phyloP scores from a whole-genome alignment of 2,888 invertebrate genomes.

The Drosophila planitibia region DNA sequence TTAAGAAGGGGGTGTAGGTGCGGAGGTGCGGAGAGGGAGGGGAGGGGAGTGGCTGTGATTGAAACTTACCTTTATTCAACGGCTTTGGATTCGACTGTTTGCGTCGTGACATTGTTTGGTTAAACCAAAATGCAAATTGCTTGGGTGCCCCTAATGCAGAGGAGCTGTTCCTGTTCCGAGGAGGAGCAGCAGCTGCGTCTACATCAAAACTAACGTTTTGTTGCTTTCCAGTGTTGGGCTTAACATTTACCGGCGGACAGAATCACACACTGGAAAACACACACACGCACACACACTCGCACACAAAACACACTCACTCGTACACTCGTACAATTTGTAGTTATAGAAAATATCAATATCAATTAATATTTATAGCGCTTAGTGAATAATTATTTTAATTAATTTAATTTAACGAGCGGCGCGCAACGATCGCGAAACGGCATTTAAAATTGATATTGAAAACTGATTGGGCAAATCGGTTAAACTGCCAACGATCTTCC shows the following conservation, averaged over 20 bases:
- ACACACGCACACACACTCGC: slow-evolving; percentile 22
- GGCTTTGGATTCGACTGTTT: slow-evolving; percentile 98
- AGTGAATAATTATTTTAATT: slow-evolving; percentile 57
- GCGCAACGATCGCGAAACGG: slow-evolving; percentile 49
- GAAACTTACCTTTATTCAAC: slow-evolving; percentile 91
- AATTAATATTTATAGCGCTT: slow-evolving; percentile 44
- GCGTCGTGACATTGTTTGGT: slow-evolving; percentile 92
- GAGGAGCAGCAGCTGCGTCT: slow-evolving; percentile 43
- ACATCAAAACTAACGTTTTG: slow-evolving; percentile 62
- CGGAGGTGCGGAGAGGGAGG: background rate
- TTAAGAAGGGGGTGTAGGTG: background rate
- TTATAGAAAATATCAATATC: slow-evolving; percentile 43
- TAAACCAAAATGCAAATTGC: slow-evolving; percentile 57
- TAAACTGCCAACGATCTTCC: slow-evolving; percentile 9
- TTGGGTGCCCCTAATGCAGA: slow-evolving; percentile 59
- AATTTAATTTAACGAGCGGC: slow-evolving; percentile 59
- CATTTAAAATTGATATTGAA: slow-evolving; percentile 19
- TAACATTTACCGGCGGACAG: slow-evolving; percentile 67
- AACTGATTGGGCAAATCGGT: slow-evolving; percentile 37
- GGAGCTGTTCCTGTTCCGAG: slow-evolving; percentile 28
- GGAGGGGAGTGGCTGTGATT: background rate
- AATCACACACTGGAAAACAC: slow-evolving; percentile 15
- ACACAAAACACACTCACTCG: slow-evolving; percentile 4
- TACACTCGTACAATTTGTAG: slow-evolving; percentile 17
- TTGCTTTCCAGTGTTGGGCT: slow-evolving; percentile 9